phyloP scores from a whole-genome alignment of 2,888 invertebrate species.

The Chrysolina haemoptera region DNA sequence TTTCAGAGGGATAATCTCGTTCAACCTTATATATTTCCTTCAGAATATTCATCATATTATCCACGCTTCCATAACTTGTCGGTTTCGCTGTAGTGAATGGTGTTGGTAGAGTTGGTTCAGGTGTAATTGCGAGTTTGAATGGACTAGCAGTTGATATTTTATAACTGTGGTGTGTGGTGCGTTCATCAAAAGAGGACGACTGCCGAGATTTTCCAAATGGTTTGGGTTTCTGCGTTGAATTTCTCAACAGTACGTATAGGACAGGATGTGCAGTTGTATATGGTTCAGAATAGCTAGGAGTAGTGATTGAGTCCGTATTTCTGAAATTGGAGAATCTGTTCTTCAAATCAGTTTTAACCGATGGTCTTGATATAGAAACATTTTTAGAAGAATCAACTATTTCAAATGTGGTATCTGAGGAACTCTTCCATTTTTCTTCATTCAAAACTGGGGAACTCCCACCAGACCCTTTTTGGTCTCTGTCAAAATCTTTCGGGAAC shows the following conservation, averaged over 20 bases:
- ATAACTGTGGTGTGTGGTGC: conserved; percentile 55
- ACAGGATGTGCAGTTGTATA: conserved; percentile 10
- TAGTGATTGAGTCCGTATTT: neutral
- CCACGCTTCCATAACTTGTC: conserved; percentile 77
- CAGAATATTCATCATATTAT: conserved; percentile 80
- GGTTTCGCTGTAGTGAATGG: conserved; percentile 65
- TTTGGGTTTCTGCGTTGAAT: conserved; percentile 52
- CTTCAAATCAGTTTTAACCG: neutral
- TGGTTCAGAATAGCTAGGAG: conserved; percentile 9
- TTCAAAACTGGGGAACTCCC: neutral
- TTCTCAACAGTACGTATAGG: conserved; percentile 26
- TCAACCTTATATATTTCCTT: conserved; percentile 73
- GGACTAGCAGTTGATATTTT: conserved; percentile 65
- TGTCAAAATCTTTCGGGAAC: neutral
- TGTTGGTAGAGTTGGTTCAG: conserved; percentile 57
- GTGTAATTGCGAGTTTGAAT: conserved; percentile 51
- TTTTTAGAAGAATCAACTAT: neutral
- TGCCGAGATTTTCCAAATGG: conserved; percentile 53
- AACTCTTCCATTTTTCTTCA: neutral
- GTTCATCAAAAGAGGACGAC: conserved; percentile 33
- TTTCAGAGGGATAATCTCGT: conserved; percentile 71
- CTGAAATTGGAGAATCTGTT: neutral
- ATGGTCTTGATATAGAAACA: neutral
- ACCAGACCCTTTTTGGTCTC: neutral
- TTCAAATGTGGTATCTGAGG: neutral